Conservation (phyloP, 2,888 invertebrate species). For the Charanyca ferruginea region DNA sequence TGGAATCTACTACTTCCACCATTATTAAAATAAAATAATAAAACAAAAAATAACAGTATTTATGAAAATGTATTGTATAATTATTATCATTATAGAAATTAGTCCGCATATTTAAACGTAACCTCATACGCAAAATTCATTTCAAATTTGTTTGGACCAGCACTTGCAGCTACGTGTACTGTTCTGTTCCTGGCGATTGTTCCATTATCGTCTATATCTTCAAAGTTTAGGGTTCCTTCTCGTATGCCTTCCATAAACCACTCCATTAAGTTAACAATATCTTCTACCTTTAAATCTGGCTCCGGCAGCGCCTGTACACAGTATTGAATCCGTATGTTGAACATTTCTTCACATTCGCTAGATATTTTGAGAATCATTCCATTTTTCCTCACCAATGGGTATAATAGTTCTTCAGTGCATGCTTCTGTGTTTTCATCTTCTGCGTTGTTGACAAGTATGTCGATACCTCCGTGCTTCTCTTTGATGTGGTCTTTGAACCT, state of each 20-base stretch:
- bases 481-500: slow-evolving; percentile 91
- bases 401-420: slow-evolving; percentile 92
- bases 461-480: slow-evolving; percentile 92
- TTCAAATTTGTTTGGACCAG: slow-evolving; percentile 65
- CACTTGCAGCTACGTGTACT: slow-evolving; percentile 94
- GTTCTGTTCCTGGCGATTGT: slow-evolving; percentile 92
- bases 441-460: slow-evolving; percentile 94
- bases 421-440: slow-evolving; percentile 66
- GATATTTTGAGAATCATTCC: slow-evolving; percentile 94
- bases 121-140: too few relatives aligned
- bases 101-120: too few relatives aligned
- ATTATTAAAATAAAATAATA: too few relatives aligned
- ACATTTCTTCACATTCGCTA: slow-evolving; percentile 92
- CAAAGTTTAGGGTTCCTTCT: slow-evolving; percentile 73
- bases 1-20: too few relatives aligned
- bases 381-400: slow-evolving; percentile 92
- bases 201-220: slow-evolving; percentile 87
- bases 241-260: slow-evolving; percentile 90
- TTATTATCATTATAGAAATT: too few relatives aligned
- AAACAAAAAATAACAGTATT: too few relatives aligned
- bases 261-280: slow-evolving; percentile 90
- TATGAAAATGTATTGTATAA: too few relatives aligned
- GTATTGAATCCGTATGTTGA: slow-evolving; percentile 87
- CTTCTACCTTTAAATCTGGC: slow-evolving; percentile 73
- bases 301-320: slow-evolving; percentile 78